A percentile compares a stretch with the other conserved stretches of the same genome.
Evolutionary conservation across 1,140 invertebrate genomes (phyloP).

Genomic region (Lucilia sericata): DNA sequence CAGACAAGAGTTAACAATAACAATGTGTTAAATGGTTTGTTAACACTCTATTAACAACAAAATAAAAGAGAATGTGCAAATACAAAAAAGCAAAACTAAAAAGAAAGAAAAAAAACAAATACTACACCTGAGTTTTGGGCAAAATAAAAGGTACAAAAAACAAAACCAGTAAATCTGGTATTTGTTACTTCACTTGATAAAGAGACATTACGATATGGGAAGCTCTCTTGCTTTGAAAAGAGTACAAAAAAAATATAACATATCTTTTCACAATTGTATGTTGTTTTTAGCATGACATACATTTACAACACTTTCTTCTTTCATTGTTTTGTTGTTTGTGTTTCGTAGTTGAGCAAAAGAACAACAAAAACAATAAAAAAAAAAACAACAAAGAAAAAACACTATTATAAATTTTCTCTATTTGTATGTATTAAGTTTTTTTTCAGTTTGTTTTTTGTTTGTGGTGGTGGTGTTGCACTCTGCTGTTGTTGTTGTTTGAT

Average conservation of each 20-base stretch:
- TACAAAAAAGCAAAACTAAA: background rate
- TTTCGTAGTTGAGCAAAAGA: background rate
- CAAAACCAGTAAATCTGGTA: slow-evolving; percentile 9
- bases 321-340: background rate
- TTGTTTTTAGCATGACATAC: background rate
- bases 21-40: slow-evolving; percentile 19
- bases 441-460: background rate
- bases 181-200: background rate
- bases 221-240: background rate
- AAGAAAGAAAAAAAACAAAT: background rate
- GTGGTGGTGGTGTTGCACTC: background rate
- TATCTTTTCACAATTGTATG: background rate
- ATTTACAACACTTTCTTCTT: slow-evolving; percentile 24
- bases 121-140: background rate
- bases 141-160: background rate
- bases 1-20: slow-evolving; percentile 8
- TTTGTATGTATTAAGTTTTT: background rate
- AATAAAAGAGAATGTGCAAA: background rate
- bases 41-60: slow-evolving; percentile 3
- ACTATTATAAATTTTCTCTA: background rate
- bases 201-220: background rate
- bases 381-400: background rate
- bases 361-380: too few species aligned
- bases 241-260: background rate
- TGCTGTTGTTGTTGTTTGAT: background rate